Evolutionary conservation across 2,888 invertebrate species (phyloP).

Genomic region (Thelaira solivaga): DNA sequence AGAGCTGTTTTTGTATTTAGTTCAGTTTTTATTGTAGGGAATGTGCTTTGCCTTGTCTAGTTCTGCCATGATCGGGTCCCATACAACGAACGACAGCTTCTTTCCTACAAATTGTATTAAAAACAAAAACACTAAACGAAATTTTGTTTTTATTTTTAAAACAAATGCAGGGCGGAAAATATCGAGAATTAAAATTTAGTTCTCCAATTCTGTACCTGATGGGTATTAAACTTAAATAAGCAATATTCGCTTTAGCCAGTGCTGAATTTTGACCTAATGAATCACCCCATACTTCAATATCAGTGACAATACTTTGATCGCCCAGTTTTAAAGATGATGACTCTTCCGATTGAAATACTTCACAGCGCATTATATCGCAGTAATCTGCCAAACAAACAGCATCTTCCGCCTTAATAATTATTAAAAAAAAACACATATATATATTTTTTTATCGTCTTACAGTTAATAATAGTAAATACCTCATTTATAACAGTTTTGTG

Average conservation of each 20-base stretch:
- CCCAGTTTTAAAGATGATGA: conserved; percentile 80
- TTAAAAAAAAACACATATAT: background rate
- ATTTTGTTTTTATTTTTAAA: too few species aligned
- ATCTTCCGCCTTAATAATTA: conserved; percentile 86
- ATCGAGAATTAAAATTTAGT: too few species aligned
- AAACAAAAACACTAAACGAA: too few species aligned
- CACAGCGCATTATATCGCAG: conserved; percentile 97
- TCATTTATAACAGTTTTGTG: conserved; percentile 90
- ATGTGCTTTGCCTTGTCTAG: too few species aligned
- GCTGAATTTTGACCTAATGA: conserved; percentile 80
- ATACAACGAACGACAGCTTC: too few species aligned
- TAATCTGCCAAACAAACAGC: conserved; percentile 95
- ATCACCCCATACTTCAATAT: conserved; percentile 91
- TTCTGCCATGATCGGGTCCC: too few species aligned
- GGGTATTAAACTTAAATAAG: conserved; percentile 75
- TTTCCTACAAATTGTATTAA: too few species aligned
- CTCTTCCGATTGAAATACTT: conserved; percentile 88
- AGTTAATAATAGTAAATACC: conserved; percentile 78
- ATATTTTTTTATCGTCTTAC: background rate
- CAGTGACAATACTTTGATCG: conserved; percentile 84
- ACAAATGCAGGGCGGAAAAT: too few species aligned
- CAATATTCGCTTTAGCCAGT: conserved; percentile 77
- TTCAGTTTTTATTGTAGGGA: too few species aligned
- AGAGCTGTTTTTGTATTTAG: too few species aligned
- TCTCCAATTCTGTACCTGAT: too few species aligned